Evolutionary conservation across 2,113 vertebrate genomes (phyloP), one percentile per base, ranked within the genome.

Genomic region (Mesembrinibis cayennensis): DNA sequence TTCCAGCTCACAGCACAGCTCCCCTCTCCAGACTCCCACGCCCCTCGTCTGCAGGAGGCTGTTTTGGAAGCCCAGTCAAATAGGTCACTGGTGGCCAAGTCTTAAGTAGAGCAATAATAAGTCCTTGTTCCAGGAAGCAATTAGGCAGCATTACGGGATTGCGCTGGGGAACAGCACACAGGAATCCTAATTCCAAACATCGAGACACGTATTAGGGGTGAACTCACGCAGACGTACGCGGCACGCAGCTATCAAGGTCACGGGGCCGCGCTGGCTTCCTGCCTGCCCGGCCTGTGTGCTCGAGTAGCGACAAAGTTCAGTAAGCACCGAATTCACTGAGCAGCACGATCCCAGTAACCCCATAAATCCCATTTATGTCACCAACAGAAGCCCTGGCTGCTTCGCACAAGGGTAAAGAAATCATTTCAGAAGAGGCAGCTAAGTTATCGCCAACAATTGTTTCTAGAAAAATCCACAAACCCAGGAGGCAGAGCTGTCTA

Each of bases 51-150:
- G 58, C 77, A 25, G 63, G 91, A 88, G 67, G 63, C 42, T 47
- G 49, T 11, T 89, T 45, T 9, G 82, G 77, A 26, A 79, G 72
- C 52, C 47, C 72, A 69, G 34, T 12, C 53, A 67, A 67, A 22
- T 1, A 85, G 94, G 69, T 77, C 81, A 34, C 23, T 7, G 52
- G 6, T 58, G 55, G 85, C 61, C 58, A 70, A 65, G 47, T 15
- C 86, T 53, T 55, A 79, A 55, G 67, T 4, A 44, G 50, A 74
- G 38, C 50, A 40, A 16, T 18, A 86, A 69, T 18, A 65, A 87
- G 45, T 30, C 52, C 78, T 67, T 18, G 62, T 87, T 81, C 67
- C 78, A 67, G 82, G 90, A 87, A 87, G 52, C 25, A 66, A 92
- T 92, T 76, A 92, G 47, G 82, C 67, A 80, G 82, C n/a, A 45